Evolutionary conservation across 2,888 invertebrate genomes (phyloP).

Genomic region (Ischnura elegans): DNA sequence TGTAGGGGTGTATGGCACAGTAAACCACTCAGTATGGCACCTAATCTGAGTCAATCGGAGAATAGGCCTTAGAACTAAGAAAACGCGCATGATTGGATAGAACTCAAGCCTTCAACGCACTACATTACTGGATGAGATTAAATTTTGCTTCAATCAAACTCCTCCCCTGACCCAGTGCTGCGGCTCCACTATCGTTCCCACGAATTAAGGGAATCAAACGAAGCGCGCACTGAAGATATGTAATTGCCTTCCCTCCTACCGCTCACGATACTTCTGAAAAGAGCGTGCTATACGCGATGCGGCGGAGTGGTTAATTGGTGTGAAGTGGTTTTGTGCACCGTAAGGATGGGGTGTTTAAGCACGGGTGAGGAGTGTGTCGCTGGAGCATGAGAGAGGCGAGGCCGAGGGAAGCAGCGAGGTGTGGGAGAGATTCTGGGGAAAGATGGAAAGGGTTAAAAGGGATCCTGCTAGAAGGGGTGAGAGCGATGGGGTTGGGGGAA

Average conservation of each 20-base stretch:
- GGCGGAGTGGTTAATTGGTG: conserved; percentile 26
- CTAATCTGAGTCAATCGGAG: too few species aligned
- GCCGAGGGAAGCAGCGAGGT: background rate
- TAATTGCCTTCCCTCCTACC: background rate
- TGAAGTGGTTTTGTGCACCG: conserved; percentile 24
- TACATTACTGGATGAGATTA: too few species aligned
- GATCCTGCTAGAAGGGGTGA: background rate
- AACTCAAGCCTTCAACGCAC: too few species aligned
- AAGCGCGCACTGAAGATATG: background rate
- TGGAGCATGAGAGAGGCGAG: background rate
- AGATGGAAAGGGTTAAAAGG: background rate
- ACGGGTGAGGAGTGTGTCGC: conserved; percentile 13
- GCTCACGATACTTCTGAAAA: background rate
- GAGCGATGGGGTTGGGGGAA: background rate
- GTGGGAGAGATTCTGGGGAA: background rate
- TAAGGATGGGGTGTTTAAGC: conserved; percentile 13
- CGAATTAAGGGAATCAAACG: background rate
- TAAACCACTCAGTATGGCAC: too few species aligned
- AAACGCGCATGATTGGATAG: too few species aligned
- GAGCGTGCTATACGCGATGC: conserved; percentile 29
- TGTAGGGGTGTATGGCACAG: too few species aligned
- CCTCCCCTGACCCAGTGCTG: background rate
- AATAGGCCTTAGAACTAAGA: too few species aligned
- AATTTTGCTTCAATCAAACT: background rate
- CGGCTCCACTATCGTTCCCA: background rate